Evolutionary conservation across 2,888 invertebrate genomes (phyloP).

Genomic region (Ceramica pisi): DNA sequence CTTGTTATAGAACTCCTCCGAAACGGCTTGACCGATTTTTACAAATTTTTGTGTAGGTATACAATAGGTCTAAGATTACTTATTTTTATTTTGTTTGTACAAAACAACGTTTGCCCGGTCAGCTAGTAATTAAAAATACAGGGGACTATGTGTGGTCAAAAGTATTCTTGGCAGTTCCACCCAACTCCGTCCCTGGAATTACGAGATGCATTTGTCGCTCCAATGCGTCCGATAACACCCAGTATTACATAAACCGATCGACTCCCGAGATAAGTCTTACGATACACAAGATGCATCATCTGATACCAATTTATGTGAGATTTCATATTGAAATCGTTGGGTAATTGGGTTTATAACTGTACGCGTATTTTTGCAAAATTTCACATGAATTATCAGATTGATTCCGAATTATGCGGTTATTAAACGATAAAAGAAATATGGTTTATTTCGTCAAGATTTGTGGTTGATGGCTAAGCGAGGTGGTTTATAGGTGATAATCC

Average conservation of each 20-base stretch:
- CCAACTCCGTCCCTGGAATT: constrained; percentile 56
- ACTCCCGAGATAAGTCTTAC: constrained; percentile 59
- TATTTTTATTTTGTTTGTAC: no score
- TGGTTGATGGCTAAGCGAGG: background rate
- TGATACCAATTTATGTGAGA: constrained; percentile 62
- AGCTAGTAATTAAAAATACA: no score
- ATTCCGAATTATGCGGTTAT: constrained; percentile 29
- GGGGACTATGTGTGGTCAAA: no score
- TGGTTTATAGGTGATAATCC: background rate
- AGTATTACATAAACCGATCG: constrained; percentile 63
- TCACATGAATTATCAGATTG: constrained; percentile 54
- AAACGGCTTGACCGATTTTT: no score
- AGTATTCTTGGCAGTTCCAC: background rate
- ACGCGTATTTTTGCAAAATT: constrained; percentile 57
- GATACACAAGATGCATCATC: constrained; percentile 62
- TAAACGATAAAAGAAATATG: constrained; percentile 16
- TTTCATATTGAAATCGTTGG: constrained; percentile 59
- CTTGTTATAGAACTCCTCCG: no score
- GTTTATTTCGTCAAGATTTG: constrained; percentile 21
- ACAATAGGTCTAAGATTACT: no score
- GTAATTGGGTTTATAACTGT: constrained; percentile 59
- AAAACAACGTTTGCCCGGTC: no score
- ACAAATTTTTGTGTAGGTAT: no score
- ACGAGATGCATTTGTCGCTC: constrained; percentile 67
- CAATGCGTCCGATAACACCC: constrained; percentile 61